Percentiles rank a stretch among this genome's conserved stretches.
Evolutionary conservation across 2,113 vertebrate species (phyloP).

Genomic region (Coturnix japonica): DNA sequence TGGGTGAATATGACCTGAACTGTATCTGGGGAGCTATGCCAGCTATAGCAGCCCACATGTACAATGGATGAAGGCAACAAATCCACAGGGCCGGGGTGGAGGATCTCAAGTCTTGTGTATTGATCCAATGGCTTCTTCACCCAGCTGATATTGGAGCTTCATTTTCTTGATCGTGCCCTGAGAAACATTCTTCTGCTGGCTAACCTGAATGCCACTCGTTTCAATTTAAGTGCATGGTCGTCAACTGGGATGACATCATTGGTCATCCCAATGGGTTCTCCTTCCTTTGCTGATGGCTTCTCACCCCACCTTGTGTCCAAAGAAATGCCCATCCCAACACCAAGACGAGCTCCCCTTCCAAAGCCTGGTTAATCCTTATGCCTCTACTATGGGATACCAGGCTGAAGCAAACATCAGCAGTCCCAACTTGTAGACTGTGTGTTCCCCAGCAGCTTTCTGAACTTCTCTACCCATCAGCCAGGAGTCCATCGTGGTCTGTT

Average conservation of each 20-base stretch:
- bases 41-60: too few species aligned
- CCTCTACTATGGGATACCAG: background rate
- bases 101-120: background rate
- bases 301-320: background rate
- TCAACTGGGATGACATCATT: too few species aligned
- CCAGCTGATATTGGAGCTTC: background rate
- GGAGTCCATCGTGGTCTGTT: background rate
- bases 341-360: background rate
- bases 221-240: background rate
- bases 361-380: conserved; percentile 13
- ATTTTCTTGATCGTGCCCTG: background rate
- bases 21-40: too few species aligned
- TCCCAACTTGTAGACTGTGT: background rate
- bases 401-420: background rate
- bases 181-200: background rate
- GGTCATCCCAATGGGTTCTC: background rate
- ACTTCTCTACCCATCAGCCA: background rate
- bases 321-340: background rate
- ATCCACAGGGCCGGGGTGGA: background rate
- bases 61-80: too few species aligned
- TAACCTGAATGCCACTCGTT: background rate
- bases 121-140: background rate
- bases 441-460: background rate
- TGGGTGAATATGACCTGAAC: too few species aligned
- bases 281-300: background rate